Evolutionary conservation across 2,113 vertebrate species (phyloP).

Genomic region (Varanus salvator): DNA sequence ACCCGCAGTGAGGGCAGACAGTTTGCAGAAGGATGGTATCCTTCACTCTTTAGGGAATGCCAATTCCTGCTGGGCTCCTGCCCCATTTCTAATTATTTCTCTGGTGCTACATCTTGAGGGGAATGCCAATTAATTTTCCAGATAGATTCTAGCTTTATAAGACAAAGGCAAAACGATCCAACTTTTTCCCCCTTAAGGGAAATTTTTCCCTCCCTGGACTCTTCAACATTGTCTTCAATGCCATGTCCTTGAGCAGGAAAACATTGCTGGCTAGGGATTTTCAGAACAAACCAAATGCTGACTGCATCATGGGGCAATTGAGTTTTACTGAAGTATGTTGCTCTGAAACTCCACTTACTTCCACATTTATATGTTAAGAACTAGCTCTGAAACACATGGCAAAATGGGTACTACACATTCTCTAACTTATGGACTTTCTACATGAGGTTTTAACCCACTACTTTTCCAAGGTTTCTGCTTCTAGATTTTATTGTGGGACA

Average conservation of each 20-base stretch:
- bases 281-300: conserved; percentile 4
- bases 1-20: conserved; percentile 7
- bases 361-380: background rate
- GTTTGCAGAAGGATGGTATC: conserved; percentile 33
- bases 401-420: background rate
- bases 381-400: background rate
- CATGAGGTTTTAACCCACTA: no score
- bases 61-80: conserved; percentile 17
- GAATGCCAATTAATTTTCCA: conserved; percentile 65
- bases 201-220: conserved; percentile 23
- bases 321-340: background rate
- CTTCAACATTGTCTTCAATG: conserved; percentile 36
- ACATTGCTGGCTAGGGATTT: conserved; percentile 4
- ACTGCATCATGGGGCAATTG: background rate
- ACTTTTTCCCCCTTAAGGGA: conserved; percentile 44
- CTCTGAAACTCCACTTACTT: background rate
- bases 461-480: no score
- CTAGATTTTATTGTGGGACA: no score
- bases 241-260: conserved; percentile 2
- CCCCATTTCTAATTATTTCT: conserved; percentile 57
- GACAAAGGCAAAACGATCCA: conserved; percentile 53
- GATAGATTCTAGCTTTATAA: conserved; percentile 57
- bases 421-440: background rate
- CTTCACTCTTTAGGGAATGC: conserved; percentile 31
- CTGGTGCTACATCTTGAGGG: conserved; percentile 38